Evolutionary conservation across 2,113 vertebrate species (phyloP), one percentile per base, ranked within the genome.

Genomic region (Eretmochelys imbricata): DNA sequence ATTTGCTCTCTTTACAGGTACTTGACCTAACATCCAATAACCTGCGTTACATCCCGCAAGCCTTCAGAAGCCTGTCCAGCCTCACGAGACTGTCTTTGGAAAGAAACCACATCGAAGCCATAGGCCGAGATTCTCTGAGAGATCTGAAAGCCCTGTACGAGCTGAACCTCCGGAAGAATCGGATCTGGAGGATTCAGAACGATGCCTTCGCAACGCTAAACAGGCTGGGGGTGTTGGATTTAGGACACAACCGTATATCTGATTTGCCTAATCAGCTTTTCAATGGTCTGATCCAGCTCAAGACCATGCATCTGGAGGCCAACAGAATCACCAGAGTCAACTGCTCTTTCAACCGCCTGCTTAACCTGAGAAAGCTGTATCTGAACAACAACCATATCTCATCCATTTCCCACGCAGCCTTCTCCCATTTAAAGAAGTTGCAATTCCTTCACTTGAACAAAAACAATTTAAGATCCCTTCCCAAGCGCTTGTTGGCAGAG

Each of bases 211-310:
- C 91, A 92, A 95, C 93, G 96, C 97, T 98, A 10, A 95, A 93
- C 85, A 95, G 95, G 59, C 20, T 98, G 94, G 93, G 80, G 9
- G 54, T 88, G 80, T 95, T 98, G 96, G 97, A 98, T 98, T 97
- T 98, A 97, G 96, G 96, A 59, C 97, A 98, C 87, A 97, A 97
- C 86, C 95, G 93, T 87, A 95, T 98, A 13, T 85, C 96, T 42
- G 94, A 98, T 95, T 94, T 98, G 95, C 94, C 96, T 98, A 98
- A 98, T 97, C 95, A 95, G 95, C 97, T 98, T 98, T 98, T 98
- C 14, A 16, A 92, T 0, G 94, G 93, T 55, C 91, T 98, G 94
- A 97, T 91, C 88, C 97, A 95, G 88, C 95, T 98, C 87, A 96
- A 87, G 92, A 97, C 94, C 54, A 94, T 98, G 95, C 97, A 97